These are phyloP conservation scores for Caenorhabditis sinica DNA, from an alignment of 2,888 invertebrate species.

Conservation along the genomic window DNA sequence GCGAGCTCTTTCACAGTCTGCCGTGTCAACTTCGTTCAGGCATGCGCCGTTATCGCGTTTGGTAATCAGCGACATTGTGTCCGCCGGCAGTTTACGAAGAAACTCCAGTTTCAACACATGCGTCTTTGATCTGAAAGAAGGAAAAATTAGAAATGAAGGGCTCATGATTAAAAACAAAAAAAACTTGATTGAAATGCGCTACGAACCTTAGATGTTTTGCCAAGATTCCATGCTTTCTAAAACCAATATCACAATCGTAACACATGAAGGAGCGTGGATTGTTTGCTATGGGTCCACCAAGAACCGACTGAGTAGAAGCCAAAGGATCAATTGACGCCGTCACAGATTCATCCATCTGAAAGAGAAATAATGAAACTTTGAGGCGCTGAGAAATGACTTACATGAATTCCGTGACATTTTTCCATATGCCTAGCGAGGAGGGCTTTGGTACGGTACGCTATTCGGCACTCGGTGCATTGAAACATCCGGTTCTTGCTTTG, in stretches of 20 bases:
- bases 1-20: conserved; percentile 94
- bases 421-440: conserved; percentile 81
- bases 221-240: conserved; percentile 94
- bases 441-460: conserved; percentile 81
- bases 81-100: conserved; percentile 92
- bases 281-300: conserved; percentile 63
- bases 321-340: conserved; percentile 66
- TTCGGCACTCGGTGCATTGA: conserved; percentile 84
- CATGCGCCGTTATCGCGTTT: conserved; percentile 87
- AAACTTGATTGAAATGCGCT: conserved; percentile 84
- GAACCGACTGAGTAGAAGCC: conserved; percentile 71
- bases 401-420: conserved; percentile 66
- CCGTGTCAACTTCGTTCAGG: conserved; percentile 96
- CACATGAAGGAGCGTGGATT: conserved; percentile 98
- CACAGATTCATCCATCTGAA: conserved; percentile 70
- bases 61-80: conserved; percentile 95
- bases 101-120: conserved; percentile 86
- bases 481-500: conserved; percentile 68
- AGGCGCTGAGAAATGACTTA: conserved; percentile 28
- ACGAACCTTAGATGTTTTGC: conserved; percentile 92
- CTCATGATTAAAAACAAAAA: not conserved
- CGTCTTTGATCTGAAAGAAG: conserved; percentile 82
- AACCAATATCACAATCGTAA: conserved; percentile 95
- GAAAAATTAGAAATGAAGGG: not conserved
- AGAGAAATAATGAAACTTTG: not conserved